These are phyloP conservation scores for Ophioninae sp. DNA, from an alignment of 2,888 invertebrate genomes.

Conservation along the genomic window DNA sequence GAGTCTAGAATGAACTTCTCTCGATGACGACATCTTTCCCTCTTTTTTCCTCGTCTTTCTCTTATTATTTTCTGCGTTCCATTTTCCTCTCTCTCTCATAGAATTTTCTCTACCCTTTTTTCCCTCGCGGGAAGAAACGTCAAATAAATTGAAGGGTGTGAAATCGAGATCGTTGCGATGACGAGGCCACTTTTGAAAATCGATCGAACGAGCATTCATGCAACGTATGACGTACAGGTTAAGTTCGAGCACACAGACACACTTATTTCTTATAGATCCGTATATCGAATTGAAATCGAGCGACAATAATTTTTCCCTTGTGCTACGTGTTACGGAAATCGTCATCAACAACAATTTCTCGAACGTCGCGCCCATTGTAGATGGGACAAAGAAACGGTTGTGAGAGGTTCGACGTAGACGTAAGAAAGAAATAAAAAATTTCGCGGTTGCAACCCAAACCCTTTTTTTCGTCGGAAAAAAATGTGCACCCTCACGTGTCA, in stretches of 20 bases:
- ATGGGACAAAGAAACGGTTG: conserved; percentile 5
- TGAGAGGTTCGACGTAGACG: conserved; percentile 19
- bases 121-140: conserved; percentile 30
- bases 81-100: neutral
- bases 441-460: conserved; percentile 44
- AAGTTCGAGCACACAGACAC: neutral
- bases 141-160: conserved; percentile 50
- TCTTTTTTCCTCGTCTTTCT: neutral
- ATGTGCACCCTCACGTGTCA: conserved; percentile 55
- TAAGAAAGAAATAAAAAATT: conserved; percentile 37
- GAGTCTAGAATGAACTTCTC: neutral
- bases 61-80: neutral
- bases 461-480: conserved; percentile 52
- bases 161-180: conserved; percentile 44
- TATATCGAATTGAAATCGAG: conserved; percentile 10
- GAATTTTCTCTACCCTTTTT: conserved; percentile 36
- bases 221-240: conserved; percentile 26
- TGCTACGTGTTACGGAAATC: conserved; percentile 41
- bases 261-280: neutral
- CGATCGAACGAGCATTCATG: conserved; percentile 35
- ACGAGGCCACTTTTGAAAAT: conserved; percentile 54
- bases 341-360: conserved; percentile 27
- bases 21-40: neutral
- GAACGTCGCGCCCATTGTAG: conserved; percentile 36
- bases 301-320: conserved; percentile 45